Conservation (phyloP, 2,797 vertebrate genomes). For the Tokudaia muenninki region DNA sequence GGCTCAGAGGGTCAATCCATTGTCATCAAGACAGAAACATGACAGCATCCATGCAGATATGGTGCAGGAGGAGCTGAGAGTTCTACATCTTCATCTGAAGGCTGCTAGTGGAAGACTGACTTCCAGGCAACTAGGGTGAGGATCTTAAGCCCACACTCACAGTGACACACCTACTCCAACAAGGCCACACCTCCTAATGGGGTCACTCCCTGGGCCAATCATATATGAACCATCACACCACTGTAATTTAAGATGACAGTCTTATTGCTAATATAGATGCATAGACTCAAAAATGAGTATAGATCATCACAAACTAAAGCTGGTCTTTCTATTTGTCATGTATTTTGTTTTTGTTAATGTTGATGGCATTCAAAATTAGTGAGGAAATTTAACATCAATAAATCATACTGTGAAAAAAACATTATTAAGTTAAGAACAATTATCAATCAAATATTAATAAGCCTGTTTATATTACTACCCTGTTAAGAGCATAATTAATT, state of each 20-base stretch:
- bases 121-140: too few relatives aligned
- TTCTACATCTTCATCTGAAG: too few relatives aligned
- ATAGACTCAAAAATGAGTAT: neutral
- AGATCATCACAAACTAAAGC: constrained; percentile 10
- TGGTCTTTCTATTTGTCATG: neutral
- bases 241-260: constrained; percentile 11
- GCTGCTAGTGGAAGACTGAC: too few relatives aligned
- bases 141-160: too few relatives aligned
- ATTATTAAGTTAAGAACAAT: constrained; percentile 21
- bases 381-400: neutral
- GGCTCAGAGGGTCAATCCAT: too few relatives aligned
- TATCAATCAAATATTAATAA: constrained; percentile 34
- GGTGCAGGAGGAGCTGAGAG: too few relatives aligned
- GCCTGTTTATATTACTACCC: constrained; percentile 8
- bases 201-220: too few relatives aligned
- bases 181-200: too few relatives aligned
- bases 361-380: constrained; percentile 15
- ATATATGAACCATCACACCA: neutral
- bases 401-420: constrained; percentile 14
- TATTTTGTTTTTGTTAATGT: constrained; percentile 51
- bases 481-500: neutral
- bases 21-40: too few relatives aligned
- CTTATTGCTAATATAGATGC: neutral
- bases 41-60: too few relatives aligned
- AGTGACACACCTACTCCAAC: too few relatives aligned